Percentiles rank a stretch among this genome's conserved stretches.
Conservation (phyloP, 2,888 invertebrate genomes). For the Tiphia femorata region DNA sequence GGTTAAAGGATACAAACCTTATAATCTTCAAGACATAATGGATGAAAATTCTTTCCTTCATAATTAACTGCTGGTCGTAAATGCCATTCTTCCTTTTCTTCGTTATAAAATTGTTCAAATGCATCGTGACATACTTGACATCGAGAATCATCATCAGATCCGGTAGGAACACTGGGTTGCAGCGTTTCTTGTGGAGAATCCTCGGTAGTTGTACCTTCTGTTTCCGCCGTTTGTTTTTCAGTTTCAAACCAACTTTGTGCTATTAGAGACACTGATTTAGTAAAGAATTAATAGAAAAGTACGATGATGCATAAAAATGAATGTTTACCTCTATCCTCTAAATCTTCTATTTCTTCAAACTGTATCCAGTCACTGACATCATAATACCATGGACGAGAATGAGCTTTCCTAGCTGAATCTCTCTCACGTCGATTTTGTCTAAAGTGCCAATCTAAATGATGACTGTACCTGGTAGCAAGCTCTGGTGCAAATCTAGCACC, state of each 20-base stretch:
- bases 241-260: constrained; percentile 92
- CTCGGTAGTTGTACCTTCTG: constrained; percentile 71
- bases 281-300: constrained; percentile 7
- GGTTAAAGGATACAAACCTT: constrained; percentile 71
- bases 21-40: constrained; percentile 89
- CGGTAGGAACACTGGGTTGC: constrained; percentile 81
- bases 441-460: constrained; percentile 99
- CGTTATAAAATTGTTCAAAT: constrained; percentile 96
- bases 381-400: constrained; percentile 91
- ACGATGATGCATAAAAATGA: background rate
- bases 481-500: constrained; percentile 94
- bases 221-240: constrained; percentile 74
- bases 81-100: constrained; percentile 98
- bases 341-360: constrained; percentile 93
- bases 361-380: constrained; percentile 92
- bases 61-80: constrained; percentile 84
- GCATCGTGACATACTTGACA: constrained; percentile 94
- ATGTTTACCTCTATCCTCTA: constrained; percentile 83
- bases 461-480: constrained; percentile 89
- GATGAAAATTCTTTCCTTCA: constrained; percentile 87
- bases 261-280: constrained; percentile 51
- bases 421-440: constrained; percentile 91
- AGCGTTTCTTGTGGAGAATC: constrained; percentile 74
- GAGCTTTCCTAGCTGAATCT: constrained; percentile 86
- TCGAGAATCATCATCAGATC: constrained; percentile 75